phyloP scores from a whole-genome alignment of 2,888 invertebrate genomes.

The Lepetodrilus schrolli region DNA sequence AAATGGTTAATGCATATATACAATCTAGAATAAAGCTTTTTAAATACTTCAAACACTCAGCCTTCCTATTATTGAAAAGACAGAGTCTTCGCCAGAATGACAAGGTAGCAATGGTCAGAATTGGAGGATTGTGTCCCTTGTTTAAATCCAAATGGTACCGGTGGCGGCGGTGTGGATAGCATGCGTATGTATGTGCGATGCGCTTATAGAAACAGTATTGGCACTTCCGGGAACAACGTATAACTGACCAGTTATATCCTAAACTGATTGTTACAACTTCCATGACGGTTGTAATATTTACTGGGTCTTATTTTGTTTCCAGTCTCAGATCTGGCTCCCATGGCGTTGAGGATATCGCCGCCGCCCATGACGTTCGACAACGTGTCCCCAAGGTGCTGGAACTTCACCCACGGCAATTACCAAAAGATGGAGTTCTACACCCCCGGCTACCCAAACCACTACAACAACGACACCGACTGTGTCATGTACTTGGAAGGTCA shows the following conservation, averaged over 20 bases:
- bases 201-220: no score
- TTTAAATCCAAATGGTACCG: no score
- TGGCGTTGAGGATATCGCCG: slow-evolving; percentile 48
- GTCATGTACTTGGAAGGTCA: slow-evolving; percentile 66
- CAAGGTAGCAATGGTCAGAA: no score
- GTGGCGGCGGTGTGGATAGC: no score
- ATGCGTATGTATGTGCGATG: no score
- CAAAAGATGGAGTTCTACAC: slow-evolving; percentile 66
- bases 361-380: slow-evolving; percentile 60
- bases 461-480: slow-evolving; percentile 67
- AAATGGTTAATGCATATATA: no score
- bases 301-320: background rate
- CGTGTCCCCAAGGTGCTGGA: slow-evolving; percentile 60
- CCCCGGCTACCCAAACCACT: slow-evolving; percentile 64
- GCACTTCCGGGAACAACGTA: background rate
- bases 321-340: slow-evolving; percentile 21
- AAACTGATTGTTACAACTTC: background rate
- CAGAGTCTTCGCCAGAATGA: no score
- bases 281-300: background rate
- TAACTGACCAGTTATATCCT: background rate
- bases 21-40: no score
- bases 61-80: no score
- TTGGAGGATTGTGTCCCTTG: no score
- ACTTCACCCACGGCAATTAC: slow-evolving; percentile 67
- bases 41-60: no score